Percentiles rank a stretch among this genome's conserved stretches.
Conservation (phyloP, 2,888 invertebrate genomes). For the Acanthosepion lycidas region DNA sequence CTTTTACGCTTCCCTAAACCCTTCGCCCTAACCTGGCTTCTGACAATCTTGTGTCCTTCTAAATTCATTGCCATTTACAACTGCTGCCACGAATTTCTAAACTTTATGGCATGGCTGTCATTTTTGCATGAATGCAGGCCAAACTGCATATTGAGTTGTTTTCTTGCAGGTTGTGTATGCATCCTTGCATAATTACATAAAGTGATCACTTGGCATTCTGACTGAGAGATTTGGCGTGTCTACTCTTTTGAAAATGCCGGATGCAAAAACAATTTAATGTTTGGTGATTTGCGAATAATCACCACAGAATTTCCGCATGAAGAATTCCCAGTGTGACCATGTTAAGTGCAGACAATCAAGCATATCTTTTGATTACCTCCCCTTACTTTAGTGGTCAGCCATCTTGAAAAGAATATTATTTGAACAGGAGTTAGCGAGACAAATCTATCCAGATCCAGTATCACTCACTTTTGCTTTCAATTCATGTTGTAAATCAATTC, state of each 20-base stretch:
- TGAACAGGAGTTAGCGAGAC: not conserved
- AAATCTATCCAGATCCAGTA: not conserved
- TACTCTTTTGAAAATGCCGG: not conserved
- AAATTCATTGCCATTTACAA: not conserved
- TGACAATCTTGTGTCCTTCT: not conserved
- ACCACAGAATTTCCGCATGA: not conserved
- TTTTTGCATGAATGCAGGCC: not conserved
- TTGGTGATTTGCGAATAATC: conserved; percentile 21
- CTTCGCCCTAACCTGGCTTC: not conserved
- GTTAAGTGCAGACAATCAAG: not conserved
- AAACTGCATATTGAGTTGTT: not conserved
- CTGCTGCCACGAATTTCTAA: not conserved
- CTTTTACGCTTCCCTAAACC: not conserved
- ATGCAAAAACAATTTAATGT: conserved; percentile 20
- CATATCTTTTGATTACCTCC: not conserved
- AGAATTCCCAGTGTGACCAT: not conserved
- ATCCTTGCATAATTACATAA: not conserved
- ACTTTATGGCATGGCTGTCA: not conserved
- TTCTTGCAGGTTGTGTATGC: not conserved
- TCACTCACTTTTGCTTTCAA: not conserved
- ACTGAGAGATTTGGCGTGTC: not conserved
- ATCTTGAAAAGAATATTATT: not conserved
- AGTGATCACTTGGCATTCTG: not conserved
- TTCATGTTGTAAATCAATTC: not conserved
- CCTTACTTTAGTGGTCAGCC: not conserved